Percentiles rank a stretch among this genome's conserved stretches.
phyloP scores from a whole-genome alignment of 2,888 invertebrate species.

The Nycteola revayana region DNA sequence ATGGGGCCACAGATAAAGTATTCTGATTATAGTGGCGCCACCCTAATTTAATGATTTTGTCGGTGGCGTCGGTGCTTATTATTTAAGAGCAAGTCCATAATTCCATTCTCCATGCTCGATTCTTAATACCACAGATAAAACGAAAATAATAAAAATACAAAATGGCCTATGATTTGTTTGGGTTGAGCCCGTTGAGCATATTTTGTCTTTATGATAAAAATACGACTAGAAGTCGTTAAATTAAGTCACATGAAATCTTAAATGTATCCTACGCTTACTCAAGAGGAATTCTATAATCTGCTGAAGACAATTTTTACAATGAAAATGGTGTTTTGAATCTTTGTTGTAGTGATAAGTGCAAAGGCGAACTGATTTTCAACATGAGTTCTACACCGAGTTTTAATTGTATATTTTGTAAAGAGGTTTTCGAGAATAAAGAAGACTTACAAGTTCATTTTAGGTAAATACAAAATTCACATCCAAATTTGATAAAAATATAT shows the following conservation, averaged over 20 bases:
- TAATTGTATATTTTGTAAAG: slow-evolving; percentile 82
- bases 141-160: slow-evolving; percentile 29
- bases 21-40: too few relatives aligned
- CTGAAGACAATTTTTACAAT: background rate
- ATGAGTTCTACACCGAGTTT: slow-evolving; percentile 63
- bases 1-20: too few relatives aligned
- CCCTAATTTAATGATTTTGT: too few relatives aligned
- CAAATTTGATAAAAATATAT: background rate
- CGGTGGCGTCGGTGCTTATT: too few relatives aligned
- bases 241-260: too few relatives aligned
- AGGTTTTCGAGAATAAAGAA: slow-evolving; percentile 79
- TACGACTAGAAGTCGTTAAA: background rate
- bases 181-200: slow-evolving; percentile 8
- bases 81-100: too few relatives aligned
- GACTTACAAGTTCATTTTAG: slow-evolving; percentile 84
- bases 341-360: background rate
- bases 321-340: slow-evolving; percentile 6
- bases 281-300: too few relatives aligned
- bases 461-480: slow-evolving; percentile 44
- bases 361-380: slow-evolving; percentile 14
- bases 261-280: too few relatives aligned
- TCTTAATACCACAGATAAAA: too few relatives aligned
- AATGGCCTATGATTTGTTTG: slow-evolving; percentile 43
- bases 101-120: too few relatives aligned
- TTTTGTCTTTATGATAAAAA: background rate